phyloP scores from a whole-genome alignment of 2,113 vertebrate genomes.

The Protobothrops mucrosquamatus region DNA sequence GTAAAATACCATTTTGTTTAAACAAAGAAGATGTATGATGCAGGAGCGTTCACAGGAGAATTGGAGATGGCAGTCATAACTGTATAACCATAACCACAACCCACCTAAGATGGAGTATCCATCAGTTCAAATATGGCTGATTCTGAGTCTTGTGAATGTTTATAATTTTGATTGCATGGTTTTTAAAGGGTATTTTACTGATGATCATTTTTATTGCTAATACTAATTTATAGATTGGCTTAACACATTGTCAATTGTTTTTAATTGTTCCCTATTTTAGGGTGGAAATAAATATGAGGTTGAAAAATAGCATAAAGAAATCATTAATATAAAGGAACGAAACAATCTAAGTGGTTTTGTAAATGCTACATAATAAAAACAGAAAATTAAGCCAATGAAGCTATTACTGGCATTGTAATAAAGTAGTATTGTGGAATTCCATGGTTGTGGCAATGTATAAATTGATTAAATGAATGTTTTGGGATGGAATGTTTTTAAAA shows the following conservation, averaged over 20 bases:
- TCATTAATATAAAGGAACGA: neutral
- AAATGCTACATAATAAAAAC: neutral
- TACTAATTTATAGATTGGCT: neutral
- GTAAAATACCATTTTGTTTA: neutral
- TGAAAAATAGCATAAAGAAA: neutral
- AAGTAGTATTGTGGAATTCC: neutral
- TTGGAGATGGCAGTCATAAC: neutral
- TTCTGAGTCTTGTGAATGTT: neutral
- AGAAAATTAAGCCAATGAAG: neutral
- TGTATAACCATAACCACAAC: neutral
- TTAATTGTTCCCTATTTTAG: neutral
- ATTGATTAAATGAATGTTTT: neutral
- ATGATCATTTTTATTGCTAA: neutral
- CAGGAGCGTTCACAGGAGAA: neutral
- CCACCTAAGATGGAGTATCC: neutral
- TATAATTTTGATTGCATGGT: neutral
- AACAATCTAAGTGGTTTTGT: neutral
- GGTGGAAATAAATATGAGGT: neutral
- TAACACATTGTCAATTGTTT: neutral
- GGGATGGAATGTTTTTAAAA: neutral
- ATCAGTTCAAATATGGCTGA: neutral
- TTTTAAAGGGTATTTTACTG: neutral
- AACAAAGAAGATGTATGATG: neutral
- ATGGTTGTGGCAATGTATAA: neutral
- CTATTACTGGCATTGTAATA: neutral